Evolutionary conservation across 1,140 invertebrate genomes (phyloP).

Genomic region (Drosophila insularis): DNA sequence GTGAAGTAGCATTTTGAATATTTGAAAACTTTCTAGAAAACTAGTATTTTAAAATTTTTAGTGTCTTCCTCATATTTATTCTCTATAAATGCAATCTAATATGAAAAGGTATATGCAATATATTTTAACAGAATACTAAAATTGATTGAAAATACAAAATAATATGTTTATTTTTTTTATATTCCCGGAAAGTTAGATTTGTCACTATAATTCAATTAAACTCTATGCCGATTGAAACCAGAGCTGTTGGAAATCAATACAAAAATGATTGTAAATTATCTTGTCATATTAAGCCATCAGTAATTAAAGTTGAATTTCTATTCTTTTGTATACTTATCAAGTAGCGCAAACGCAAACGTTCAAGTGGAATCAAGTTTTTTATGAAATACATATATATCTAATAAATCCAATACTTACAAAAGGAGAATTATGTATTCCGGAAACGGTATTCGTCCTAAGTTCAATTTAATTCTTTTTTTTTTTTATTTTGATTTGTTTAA

Average conservation of each 20-base stretch:
- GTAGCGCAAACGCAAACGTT: neutral
- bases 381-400: neutral
- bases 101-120: no score
- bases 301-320: neutral
- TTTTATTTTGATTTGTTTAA: neutral
- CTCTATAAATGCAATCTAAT: no score
- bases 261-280: constrained; percentile 13
- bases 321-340: neutral
- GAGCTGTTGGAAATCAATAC: neutral
- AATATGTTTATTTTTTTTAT: no score
- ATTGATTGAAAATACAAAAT: no score
- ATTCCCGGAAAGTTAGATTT: neutral
- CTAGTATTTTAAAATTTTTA: no score
- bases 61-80: no score
- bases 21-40: no score
- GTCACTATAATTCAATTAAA: neutral
- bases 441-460: neutral
- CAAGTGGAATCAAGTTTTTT: neutral
- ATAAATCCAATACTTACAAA: neutral
- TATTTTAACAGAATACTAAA: no score
- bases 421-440: neutral
- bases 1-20: no score
- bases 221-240: neutral
- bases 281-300: neutral
- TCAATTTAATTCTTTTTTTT: neutral